Evolutionary conservation across 2,113 vertebrate species (phyloP).

Genomic region (Poeciliopsis prolifica): DNA sequence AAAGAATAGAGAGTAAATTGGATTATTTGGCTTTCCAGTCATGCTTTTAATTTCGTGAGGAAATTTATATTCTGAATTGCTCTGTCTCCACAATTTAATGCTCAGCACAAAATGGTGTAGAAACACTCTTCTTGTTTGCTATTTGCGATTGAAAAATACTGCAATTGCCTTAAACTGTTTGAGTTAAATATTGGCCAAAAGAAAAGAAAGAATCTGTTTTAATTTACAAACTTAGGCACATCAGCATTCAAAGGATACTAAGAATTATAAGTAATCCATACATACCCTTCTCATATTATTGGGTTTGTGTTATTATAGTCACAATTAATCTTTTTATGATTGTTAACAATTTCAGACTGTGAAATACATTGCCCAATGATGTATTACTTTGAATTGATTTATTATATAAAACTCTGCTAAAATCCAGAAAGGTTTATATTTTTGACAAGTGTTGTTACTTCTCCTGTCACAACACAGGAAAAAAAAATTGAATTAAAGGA

Average conservation of each 20-base stretch:
- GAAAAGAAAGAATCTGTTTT: not conserved
- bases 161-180: not conserved
- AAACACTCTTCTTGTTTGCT: not conserved
- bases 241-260: not conserved
- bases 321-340: no score
- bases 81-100: not conserved
- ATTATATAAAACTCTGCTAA: not conserved
- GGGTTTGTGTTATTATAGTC: no score
- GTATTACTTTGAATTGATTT: not conserved
- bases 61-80: slow-evolving; percentile 2
- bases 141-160: not conserved
- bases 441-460: no score
- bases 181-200: not conserved
- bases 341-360: not conserved
- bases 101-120: not conserved
- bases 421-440: no score
- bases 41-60: slow-evolving; percentile 1
- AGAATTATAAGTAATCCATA: not conserved
- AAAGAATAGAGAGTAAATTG: not conserved
- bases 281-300: not conserved
- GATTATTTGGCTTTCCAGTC: slow-evolving; percentile 15
- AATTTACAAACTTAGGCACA: not conserved
- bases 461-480: no score
- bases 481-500: slow-evolving; percentile 2
- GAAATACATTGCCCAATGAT: not conserved